Evolutionary conservation across 1,140 invertebrate genomes (phyloP), one percentile per base, ranked within the genome.

Genomic region (Magallana angulata): DNA sequence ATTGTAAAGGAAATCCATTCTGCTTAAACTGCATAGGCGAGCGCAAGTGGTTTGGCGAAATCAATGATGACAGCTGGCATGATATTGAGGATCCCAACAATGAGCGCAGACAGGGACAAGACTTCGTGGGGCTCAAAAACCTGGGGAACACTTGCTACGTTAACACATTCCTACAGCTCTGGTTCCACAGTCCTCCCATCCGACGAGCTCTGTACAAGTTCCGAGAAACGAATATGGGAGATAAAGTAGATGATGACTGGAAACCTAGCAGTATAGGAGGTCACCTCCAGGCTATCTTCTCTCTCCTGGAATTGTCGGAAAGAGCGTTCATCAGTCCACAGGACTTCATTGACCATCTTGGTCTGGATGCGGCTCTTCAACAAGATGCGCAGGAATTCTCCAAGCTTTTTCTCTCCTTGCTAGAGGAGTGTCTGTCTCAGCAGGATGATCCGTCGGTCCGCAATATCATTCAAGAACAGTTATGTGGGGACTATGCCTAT

Each of bases 381-480:
- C 96, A 97, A 95, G 97, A 97, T 95, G 97, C 97, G 57, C 96
- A 97, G 94, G 97, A 97, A 94, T 97, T 97, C 94, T 96, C 96
- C 12, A 97, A 97, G 92, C 93, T 97, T 48, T 96, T 97, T 89
- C 94, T 97, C 84, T 96, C 96, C 62, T 94, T 96, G 64, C 94
- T 97, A 14, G 96, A 93, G 84, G 91, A 92, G 11, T 91, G 91
- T 56, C 81, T 93, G 82, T 89, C 88, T 14, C 82, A 88, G 58
- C 87, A 90, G 9, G n/a, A 60, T 16, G 89, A 87, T 60, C 90
- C 89, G 12, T 88, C 88, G 82, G 93, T 96, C 16, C 94, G 94
- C 85, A 95, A 96, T 90, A 95, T 96, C 68, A 94, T 97, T 62
- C 96, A 96, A 88, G 94, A 96, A 71, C 95, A 96, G 90, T 97